Percentiles rank a stretch among this genome's conserved stretches.
phyloP scores from a whole-genome alignment of 2,113 vertebrate genomes.

The Genyomyrus donnyi region DNA sequence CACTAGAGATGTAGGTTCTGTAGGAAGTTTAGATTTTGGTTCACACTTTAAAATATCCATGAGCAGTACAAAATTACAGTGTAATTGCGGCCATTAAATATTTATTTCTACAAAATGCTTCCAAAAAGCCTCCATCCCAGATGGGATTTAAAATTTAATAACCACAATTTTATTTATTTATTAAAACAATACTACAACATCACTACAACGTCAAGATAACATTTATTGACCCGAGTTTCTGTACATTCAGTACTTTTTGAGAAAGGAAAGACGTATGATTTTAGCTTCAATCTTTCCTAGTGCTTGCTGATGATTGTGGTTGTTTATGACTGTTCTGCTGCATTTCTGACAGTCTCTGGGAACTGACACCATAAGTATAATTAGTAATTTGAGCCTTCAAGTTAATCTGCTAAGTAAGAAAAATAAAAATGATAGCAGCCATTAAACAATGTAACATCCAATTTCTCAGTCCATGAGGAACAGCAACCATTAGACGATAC shows the following conservation, averaged over 20 bases:
- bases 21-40: not conserved
- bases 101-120: not conserved
- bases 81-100: not conserved
- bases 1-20: not conserved
- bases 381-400: not conserved
- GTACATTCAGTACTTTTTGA: not conserved
- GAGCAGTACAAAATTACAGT: not conserved
- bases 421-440: not conserved
- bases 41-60: not conserved
- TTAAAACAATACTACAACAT: not conserved
- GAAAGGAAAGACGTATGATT: not conserved
- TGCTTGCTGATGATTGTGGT: not conserved
- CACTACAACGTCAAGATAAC: not conserved
- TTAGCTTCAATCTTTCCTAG: not conserved
- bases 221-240: not conserved
- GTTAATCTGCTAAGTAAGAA: not conserved
- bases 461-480: not conserved
- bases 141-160: conserved; percentile 3
- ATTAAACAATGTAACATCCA: not conserved
- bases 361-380: not conserved
- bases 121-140: not conserved
- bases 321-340: not conserved
- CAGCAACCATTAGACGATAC: not conserved
- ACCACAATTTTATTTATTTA: not conserved
- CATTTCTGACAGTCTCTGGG: not conserved